phyloP scores from a whole-genome alignment of 2,888 invertebrate species.

The Ametastegia equiseti region DNA sequence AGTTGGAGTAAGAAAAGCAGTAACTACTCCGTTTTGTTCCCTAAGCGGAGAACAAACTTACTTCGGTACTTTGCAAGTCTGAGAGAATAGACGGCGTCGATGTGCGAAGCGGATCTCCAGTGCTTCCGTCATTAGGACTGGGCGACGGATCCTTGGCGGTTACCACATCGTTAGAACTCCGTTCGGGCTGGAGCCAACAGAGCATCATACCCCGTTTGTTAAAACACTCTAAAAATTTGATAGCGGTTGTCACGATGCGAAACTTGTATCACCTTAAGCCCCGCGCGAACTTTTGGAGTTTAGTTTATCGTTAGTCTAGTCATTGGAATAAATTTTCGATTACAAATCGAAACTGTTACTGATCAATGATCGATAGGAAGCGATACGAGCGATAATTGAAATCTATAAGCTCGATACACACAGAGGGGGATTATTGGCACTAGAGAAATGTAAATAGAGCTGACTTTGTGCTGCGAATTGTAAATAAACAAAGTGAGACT shows the following conservation, averaged over 20 bases:
- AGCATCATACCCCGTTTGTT: slow-evolving; percentile 36
- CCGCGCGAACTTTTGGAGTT: no score
- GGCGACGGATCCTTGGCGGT: slow-evolving; percentile 64
- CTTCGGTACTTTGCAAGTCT: slow-evolving; percentile 71
- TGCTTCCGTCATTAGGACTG: slow-evolving; percentile 55
- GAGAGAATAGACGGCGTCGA: slow-evolving; percentile 67
- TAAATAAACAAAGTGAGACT: slow-evolving; percentile 30
- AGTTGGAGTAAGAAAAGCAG: not conserved
- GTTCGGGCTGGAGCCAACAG: slow-evolving; percentile 61
- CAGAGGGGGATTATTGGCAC: not conserved
- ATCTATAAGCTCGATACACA: not conserved
- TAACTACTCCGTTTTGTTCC: not conserved
- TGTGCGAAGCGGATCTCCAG: slow-evolving; percentile 60
- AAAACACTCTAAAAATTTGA: slow-evolving; percentile 12
- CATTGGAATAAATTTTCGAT: not conserved
- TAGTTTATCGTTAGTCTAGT: no score
- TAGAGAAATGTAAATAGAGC: not conserved
- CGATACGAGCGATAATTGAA: not conserved
- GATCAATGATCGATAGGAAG: not conserved
- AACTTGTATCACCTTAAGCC: not conserved
- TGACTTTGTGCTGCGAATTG: not conserved
- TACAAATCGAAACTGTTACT: not conserved
- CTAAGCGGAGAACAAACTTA: slow-evolving; percentile 54
- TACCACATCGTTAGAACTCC: slow-evolving; percentile 61
- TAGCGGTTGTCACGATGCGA: not conserved